A percentile compares a stretch with the other conserved stretches of the same genome.
Evolutionary conservation across 2,888 invertebrate species (phyloP).

Genomic region (Lathronympha strigana): DNA sequence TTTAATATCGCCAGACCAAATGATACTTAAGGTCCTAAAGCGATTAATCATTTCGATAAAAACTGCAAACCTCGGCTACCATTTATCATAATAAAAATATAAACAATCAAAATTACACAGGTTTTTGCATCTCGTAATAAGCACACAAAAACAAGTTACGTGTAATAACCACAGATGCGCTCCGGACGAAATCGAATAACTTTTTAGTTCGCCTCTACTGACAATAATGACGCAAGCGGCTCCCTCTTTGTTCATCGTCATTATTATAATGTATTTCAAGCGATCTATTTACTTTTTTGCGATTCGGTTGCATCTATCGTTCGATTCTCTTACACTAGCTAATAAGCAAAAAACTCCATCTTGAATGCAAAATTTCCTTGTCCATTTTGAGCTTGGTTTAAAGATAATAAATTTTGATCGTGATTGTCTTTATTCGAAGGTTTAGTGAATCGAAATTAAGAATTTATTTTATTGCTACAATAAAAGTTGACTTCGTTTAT

Average conservation of each 20-base stretch:
- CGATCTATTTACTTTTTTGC: constrained; percentile 59
- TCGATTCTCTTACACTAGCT: constrained; percentile 52
- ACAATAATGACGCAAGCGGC: constrained; percentile 51
- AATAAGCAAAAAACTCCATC: constrained; percentile 62
- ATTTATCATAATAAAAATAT: constrained; percentile 40
- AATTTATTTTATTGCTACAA: constrained; percentile 34
- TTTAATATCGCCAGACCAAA: neutral
- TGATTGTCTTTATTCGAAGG: constrained; percentile 35
- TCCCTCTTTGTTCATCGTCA: constrained; percentile 54
- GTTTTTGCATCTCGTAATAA: constrained; percentile 44
- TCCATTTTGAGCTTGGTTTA: constrained; percentile 39
- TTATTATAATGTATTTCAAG: constrained; percentile 57
- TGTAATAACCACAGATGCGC: constrained; percentile 43
- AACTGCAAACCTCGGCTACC: constrained; percentile 12
- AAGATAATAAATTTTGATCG: constrained; percentile 39
- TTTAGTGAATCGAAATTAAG: constrained; percentile 33
- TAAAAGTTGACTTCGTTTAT: constrained; percentile 33
- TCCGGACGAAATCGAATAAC: constrained; percentile 41
- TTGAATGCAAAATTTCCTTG: constrained; percentile 45
- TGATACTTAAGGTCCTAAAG: constrained; percentile 22
- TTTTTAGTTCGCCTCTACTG: constrained; percentile 45
- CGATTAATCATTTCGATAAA: constrained; percentile 41
- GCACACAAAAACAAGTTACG: constrained; percentile 43
- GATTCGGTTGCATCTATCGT: constrained; percentile 48
- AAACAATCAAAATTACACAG: constrained; percentile 45